A percentile compares a stretch with the other conserved stretches of the same genome.
Evolutionary conservation across 2,113 vertebrate genomes (phyloP).

Genomic region (Boleophthalmus pectinirostris): DNA sequence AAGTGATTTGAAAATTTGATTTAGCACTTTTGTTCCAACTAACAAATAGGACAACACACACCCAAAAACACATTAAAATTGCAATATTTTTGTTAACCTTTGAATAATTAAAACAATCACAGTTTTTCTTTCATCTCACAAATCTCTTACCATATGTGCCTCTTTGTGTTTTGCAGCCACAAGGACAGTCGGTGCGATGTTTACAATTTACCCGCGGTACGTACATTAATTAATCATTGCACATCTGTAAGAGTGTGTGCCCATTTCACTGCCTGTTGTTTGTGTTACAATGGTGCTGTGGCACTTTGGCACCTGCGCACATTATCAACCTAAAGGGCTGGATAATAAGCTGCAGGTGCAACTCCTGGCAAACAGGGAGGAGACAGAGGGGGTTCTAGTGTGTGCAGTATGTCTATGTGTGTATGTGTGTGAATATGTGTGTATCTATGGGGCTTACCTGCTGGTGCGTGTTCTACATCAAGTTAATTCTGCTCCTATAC

Average conservation of each 20-base stretch:
- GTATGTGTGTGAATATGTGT: neutral
- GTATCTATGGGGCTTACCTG: slow-evolving; percentile 52
- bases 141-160: slow-evolving; percentile 22
- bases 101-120: neutral
- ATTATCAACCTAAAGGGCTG: slow-evolving; percentile 80
- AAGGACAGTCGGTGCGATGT: slow-evolving; percentile 37
- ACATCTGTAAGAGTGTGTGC: slow-evolving; percentile 66
- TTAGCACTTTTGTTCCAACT: neutral
- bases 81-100: neutral
- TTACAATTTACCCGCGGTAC: slow-evolving; percentile 29
- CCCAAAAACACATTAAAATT: neutral
- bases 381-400: slow-evolving; percentile 31
- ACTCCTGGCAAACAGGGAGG: slow-evolving; percentile 69
- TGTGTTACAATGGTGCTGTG: slow-evolving; percentile 52
- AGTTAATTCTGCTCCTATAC: slow-evolving; percentile 37
- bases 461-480: slow-evolving; percentile 64
- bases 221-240: slow-evolving; percentile 66
- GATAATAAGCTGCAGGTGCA: slow-evolving; percentile 89
- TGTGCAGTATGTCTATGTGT: slow-evolving; percentile 19
- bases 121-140: slow-evolving; percentile 16
- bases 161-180: slow-evolving; percentile 42
- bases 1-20: neutral
- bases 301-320: slow-evolving; percentile 84
- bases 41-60: neutral
- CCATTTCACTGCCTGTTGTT: slow-evolving; percentile 53